A percentile compares a stretch with the other conserved stretches of the same genome.
Conservation (phyloP, 2,888 invertebrate genomes). For the Drosophila nr. perissopoda region DNA sequence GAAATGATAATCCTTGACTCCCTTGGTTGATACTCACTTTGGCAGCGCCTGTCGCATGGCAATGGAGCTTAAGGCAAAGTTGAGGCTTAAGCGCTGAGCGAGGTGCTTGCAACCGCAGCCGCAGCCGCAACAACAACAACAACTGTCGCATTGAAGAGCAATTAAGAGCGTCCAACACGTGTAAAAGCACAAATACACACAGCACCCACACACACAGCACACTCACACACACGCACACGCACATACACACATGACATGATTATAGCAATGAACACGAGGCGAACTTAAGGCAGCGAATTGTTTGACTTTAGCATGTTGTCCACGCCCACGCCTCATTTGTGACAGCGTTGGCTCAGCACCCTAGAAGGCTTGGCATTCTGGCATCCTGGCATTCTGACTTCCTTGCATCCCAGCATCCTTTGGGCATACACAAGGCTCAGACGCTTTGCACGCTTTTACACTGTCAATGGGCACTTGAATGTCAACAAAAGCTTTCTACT, state of each 20-base stretch:
- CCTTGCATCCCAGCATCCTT: background rate
- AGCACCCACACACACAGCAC: slow-evolving; percentile 1
- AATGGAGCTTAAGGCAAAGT: slow-evolving; percentile 10
- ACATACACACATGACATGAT: slow-evolving; percentile 57
- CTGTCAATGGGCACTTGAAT: slow-evolving; percentile 78
- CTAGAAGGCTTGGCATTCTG: background rate
- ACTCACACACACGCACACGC: slow-evolving; percentile 9
- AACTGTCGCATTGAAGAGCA: slow-evolving; percentile 64
- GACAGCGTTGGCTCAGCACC: slow-evolving; percentile 8
- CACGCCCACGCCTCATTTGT: slow-evolving; percentile 9
- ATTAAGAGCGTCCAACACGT: slow-evolving; percentile 64
- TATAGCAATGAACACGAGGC: slow-evolving; percentile 53
- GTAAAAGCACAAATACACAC: slow-evolving; percentile 36
- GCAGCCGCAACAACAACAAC: slow-evolving; percentile 24
- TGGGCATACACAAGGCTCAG: background rate
- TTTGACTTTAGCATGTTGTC: slow-evolving; percentile 34
- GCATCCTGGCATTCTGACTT: background rate
- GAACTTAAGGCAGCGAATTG: slow-evolving; percentile 32
- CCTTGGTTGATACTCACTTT: slow-evolving; percentile 10
- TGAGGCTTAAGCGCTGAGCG: slow-evolving; percentile 24
- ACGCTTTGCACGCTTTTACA: slow-evolving; percentile 64
- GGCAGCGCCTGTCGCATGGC: background rate
- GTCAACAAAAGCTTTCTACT: slow-evolving; percentile 79
- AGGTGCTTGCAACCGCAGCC: slow-evolving; percentile 31
- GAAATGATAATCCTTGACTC: background rate